phyloP scores from a whole-genome alignment of 2,888 invertebrate species.

The Heliconius ethilla region DNA sequence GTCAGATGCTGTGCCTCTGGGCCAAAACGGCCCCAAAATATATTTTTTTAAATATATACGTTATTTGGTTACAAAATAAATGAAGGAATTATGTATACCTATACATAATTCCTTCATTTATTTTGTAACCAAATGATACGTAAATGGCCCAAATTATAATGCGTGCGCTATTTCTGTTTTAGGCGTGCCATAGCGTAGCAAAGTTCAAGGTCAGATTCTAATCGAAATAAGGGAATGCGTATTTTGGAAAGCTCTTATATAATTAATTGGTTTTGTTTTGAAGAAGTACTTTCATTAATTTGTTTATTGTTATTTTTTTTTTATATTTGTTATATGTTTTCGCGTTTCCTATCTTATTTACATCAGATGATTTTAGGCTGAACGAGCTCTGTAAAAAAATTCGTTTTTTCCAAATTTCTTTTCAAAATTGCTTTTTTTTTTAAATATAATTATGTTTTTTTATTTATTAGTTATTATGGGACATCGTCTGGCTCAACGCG shows the following conservation, averaged over 20 bases:
- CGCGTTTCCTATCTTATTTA: neutral
- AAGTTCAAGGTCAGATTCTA: slow-evolving; percentile 26
- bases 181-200: neutral
- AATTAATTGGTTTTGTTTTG: neutral
- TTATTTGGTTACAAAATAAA: no score
- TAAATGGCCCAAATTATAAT: neutral
- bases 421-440: no score
- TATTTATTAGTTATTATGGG: neutral
- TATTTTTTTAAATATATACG: no score
- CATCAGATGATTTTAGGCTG: neutral
- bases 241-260: slow-evolving; percentile 15
- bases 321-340: neutral
- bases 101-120: neutral
- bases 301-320: neutral
- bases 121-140: neutral
- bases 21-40: no score
- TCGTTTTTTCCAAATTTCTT: neutral
- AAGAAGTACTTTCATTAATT: neutral
- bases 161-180: slow-evolving; percentile 1
- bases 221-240: neutral
- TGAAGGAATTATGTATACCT: no score
- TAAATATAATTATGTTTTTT: no score
- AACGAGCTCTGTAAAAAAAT: neutral
- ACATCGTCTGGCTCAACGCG: no score
- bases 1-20: no score